Evolutionary conservation across 2,797 vertebrate species (phyloP).

Genomic region (Cyclopterus lumpus): DNA sequence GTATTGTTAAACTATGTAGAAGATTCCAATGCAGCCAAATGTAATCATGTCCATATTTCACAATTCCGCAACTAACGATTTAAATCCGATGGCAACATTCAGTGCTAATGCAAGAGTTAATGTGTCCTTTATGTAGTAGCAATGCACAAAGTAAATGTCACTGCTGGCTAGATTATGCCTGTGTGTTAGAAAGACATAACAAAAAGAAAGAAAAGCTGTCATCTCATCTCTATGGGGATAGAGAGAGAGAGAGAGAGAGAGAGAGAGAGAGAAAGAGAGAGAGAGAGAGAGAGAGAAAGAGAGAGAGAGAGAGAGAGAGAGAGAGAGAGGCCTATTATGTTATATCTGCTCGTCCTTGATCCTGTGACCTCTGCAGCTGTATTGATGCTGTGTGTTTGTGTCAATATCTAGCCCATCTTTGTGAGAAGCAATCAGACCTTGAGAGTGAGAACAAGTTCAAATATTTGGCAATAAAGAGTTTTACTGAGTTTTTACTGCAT

Average conservation of each 20-base stretch:
- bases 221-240: neutral
- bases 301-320: neutral
- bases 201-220: neutral
- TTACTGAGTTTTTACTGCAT: too few species aligned
- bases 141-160: neutral
- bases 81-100: neutral
- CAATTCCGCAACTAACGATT: neutral
- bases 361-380: slow-evolving; percentile 8
- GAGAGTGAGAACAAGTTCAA: neutral
- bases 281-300: too few species aligned
- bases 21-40: neutral
- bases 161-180: neutral
- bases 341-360: slow-evolving; percentile 20
- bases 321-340: neutral
- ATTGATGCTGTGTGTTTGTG: neutral
- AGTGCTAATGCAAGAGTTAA: neutral
- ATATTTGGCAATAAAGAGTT: too few species aligned
- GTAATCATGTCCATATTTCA: neutral
- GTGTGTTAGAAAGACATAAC: neutral
- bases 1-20: neutral
- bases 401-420: neutral
- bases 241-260: neutral
- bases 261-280: neutral
- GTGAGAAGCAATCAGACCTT: neutral
- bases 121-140: neutral